A percentile compares a stretch with the other conserved stretches of the same genome.
Evolutionary conservation across 2,888 invertebrate genomes (phyloP).

Genomic region (Pollenia amentaria): DNA sequence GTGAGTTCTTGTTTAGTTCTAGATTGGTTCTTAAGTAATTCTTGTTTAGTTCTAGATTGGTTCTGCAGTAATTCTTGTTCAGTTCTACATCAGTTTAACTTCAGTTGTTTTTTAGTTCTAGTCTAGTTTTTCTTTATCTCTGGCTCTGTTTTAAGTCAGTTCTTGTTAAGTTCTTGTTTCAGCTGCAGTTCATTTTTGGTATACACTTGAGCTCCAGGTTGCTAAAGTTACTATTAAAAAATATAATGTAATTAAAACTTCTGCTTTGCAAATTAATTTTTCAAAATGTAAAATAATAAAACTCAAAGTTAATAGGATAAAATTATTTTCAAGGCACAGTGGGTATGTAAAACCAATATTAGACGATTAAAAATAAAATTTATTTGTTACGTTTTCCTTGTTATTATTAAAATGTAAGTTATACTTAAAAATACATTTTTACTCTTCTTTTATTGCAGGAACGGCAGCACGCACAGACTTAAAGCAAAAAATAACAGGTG

Average conservation of each 20-base stretch:
- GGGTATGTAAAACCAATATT: background rate
- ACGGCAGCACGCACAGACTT: background rate
- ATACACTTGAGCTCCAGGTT: no score
- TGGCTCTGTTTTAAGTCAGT: no score
- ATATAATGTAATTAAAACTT: background rate
- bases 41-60: background rate
- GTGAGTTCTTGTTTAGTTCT: no score
- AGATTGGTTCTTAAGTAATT: no score
- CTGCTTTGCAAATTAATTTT: background rate
- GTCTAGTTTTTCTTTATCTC: background rate
- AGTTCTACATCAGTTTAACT: no score
- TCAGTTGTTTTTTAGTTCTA: background rate
- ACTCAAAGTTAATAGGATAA: slow-evolving; percentile 6
- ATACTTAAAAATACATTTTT: slow-evolving; percentile 36
- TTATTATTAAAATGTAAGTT: slow-evolving; percentile 48
- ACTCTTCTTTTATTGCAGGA: slow-evolving; percentile 63
- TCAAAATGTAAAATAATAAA: background rate
- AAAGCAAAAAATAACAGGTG: background rate
- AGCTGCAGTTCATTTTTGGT: background rate
- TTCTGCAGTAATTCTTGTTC: no score
- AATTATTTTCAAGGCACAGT: background rate
- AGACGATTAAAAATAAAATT: background rate
- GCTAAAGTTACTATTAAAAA: background rate
- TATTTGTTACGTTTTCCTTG: slow-evolving; percentile 42
- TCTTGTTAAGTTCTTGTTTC: background rate